phyloP scores from a whole-genome alignment of 2,888 invertebrate species.

The Dasysyrphus albostriatus region DNA sequence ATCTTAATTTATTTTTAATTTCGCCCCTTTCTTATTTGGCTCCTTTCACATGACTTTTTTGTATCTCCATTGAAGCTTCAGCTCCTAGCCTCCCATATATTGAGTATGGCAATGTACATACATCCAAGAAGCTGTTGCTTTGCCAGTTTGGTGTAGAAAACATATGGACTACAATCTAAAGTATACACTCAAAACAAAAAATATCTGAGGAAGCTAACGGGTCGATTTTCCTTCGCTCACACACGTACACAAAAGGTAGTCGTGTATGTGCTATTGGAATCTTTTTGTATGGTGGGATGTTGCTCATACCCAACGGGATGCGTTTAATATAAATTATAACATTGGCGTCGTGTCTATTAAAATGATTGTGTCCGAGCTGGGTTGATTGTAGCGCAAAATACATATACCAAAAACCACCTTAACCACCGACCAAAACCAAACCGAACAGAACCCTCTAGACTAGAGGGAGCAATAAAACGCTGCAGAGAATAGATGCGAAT shows the following conservation, averaged over 20 bases:
- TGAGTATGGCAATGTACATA: background rate
- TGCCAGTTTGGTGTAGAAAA: background rate
- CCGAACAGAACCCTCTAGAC: conserved; percentile 45
- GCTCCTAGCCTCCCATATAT: too few relatives aligned
- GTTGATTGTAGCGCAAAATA: conserved; percentile 55
- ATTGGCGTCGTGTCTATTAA: conserved; percentile 82
- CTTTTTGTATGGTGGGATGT: background rate
- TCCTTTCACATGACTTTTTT: too few relatives aligned
- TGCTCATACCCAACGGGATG: conserved; percentile 77
- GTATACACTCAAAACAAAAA: conserved; percentile 21
- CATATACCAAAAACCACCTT: conserved; percentile 47
- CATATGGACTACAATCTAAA: background rate
- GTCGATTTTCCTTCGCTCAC: conserved; percentile 17
- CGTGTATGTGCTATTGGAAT: background rate
- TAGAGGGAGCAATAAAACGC: conserved; percentile 63
- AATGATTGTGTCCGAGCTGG: conserved; percentile 81
- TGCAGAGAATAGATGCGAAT: conserved; percentile 66
- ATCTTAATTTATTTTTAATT: too few relatives aligned
- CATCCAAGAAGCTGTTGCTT: conserved; percentile 5
- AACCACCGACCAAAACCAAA: conserved; percentile 49
- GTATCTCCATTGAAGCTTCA: too few relatives aligned
- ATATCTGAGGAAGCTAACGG: background rate
- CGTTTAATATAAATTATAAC: conserved; percentile 82
- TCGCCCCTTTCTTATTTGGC: too few relatives aligned
- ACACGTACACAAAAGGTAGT: background rate